These are phyloP conservation scores for Apostichopus parvimensis DNA, from an alignment of 35 echinoderm and acorn worm genomes.

Conservation along the genomic window DNA sequence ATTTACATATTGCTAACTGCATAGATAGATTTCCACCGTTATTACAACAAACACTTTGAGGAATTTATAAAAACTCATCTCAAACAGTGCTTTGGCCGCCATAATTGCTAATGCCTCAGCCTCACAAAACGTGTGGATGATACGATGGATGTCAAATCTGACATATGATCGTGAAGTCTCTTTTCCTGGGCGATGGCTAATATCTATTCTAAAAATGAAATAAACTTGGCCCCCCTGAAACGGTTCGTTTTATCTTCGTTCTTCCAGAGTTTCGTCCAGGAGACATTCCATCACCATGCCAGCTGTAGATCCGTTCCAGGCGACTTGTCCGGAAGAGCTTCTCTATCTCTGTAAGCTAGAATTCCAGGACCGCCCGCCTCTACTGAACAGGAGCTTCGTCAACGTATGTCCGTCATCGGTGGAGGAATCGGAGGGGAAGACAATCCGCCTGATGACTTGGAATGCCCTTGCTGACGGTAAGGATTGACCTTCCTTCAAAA, in stretches of 20 bases:
- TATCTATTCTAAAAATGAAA: too few relatives aligned
- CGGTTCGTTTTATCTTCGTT: neutral
- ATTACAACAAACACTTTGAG: too few relatives aligned
- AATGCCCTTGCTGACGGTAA: slow-evolving; percentile 28
- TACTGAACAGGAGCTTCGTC: slow-evolving; percentile 12
- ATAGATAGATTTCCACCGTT: too few relatives aligned
- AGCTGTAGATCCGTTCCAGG: slow-evolving; percentile 24
- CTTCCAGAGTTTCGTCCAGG: slow-evolving; percentile 2
- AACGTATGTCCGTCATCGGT: neutral
- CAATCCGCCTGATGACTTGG: slow-evolving; percentile 27
- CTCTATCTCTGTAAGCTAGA: slow-evolving; percentile 1
- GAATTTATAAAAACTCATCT: too few relatives aligned
- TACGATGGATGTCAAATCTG: too few relatives aligned
- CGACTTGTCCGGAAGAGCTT: neutral
- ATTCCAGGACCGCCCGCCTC: slow-evolving; percentile 11
- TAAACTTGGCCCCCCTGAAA: neutral
- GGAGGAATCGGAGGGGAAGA: neutral
- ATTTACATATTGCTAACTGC: too few relatives aligned
- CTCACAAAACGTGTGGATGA: too few relatives aligned
- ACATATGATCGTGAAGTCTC: too few relatives aligned
- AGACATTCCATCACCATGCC: slow-evolving; percentile 16
- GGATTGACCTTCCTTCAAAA: neutral
- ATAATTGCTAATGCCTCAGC: too few relatives aligned
- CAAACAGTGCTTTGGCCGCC: too few relatives aligned
- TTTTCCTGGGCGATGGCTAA: too few relatives aligned